These are phyloP conservation scores for Platycercus adscitus DNA, from an alignment of 2,113 vertebrate species.

Conservation along the genomic window DNA sequence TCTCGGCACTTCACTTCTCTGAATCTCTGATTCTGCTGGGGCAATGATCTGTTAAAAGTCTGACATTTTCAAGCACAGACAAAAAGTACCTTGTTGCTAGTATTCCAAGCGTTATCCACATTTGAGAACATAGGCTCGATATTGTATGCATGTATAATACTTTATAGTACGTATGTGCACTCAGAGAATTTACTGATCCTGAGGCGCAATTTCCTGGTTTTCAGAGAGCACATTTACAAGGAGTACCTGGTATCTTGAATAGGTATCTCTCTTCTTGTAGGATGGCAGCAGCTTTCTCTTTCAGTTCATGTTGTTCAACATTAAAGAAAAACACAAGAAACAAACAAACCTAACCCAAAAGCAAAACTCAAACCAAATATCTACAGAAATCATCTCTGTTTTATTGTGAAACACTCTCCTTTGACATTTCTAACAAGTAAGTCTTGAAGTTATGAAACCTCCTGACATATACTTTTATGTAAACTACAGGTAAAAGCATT, in stretches of 20 bases:
- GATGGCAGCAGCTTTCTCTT: constrained; percentile 7
- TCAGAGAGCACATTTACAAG: neutral
- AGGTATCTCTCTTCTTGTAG: neutral
- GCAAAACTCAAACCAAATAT: neutral
- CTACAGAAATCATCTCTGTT: neutral
- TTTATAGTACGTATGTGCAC: neutral
- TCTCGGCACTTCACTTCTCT: neutral
- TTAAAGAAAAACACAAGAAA: neutral
- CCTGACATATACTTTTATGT: neutral
- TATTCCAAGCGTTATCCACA: neutral
- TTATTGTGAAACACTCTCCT: neutral
- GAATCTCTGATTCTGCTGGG: neutral
- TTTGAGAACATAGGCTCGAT: neutral
- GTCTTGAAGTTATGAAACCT: neutral
- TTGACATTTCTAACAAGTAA: constrained; percentile 8
- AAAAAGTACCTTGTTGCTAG: neutral
- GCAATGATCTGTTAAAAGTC: neutral
- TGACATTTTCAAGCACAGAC: neutral
- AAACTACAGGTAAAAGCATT: neutral
- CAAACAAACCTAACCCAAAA: neutral
- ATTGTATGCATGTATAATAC: neutral
- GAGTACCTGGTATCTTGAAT: neutral
- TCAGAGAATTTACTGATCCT: neutral
- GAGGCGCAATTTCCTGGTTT: neutral
- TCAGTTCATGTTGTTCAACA: constrained; percentile 25